Conservation (phyloP, 2,113 vertebrate species). For the Oncorhynchus nerka region DNA sequence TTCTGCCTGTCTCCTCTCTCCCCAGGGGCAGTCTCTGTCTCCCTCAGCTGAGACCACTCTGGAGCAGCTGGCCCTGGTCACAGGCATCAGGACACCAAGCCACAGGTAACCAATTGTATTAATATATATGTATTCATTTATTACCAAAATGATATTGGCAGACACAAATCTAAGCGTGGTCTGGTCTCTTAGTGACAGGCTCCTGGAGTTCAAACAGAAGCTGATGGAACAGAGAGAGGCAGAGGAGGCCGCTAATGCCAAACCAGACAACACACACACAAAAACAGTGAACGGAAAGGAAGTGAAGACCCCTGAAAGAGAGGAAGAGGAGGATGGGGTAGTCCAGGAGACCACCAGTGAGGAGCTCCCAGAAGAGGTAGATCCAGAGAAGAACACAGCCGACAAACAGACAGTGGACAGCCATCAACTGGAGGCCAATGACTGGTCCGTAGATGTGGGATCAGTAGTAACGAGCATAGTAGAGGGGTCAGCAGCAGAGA, state of each 20-base stretch:
- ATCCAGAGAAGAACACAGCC: neutral
- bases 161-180: neutral
- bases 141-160: no score
- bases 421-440: constrained; percentile 23
- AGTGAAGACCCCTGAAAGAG: constrained; percentile 23
- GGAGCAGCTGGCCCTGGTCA: constrained; percentile 77
- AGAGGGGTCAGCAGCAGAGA: neutral
- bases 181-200: constrained; percentile 50
- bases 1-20: neutral
- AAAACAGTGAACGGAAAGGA: neutral
- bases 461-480: neutral
- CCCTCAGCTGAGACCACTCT: constrained; percentile 65
- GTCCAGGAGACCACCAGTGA: constrained; percentile 24
- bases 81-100: constrained; percentile 64
- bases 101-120: constrained; percentile 60
- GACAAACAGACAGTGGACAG: constrained; percentile 30
- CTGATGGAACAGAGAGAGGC: constrained; percentile 62
- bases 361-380: constrained; percentile 24
- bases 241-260: constrained; percentile 38
- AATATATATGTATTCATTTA: no score
- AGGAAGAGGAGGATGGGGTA: constrained; percentile 36
- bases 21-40: constrained; percentile 61
- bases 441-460: neutral
- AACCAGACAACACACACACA: neutral
- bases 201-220: constrained; percentile 71